phyloP scores from a whole-genome alignment of 1,140 invertebrate species.

The Drosophila leontia region DNA sequence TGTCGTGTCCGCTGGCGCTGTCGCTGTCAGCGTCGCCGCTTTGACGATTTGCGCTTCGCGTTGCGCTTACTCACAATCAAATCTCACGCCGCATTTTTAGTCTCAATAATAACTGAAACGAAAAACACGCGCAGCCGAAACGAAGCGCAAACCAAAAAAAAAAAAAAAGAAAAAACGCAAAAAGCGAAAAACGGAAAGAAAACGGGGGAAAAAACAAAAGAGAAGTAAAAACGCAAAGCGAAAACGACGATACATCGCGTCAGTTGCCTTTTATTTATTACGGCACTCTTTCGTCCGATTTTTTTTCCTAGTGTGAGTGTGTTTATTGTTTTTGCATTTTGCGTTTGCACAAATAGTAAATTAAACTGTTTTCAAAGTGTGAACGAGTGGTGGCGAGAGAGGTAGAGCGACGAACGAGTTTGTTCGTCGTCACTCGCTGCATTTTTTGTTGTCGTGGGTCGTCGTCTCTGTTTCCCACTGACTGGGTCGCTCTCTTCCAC shows the following conservation, averaged over 20 bases:
- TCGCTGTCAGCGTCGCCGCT: conserved; percentile 38
- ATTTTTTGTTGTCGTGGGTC: conserved; percentile 75
- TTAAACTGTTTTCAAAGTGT: conserved; percentile 52
- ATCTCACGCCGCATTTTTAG: conserved; percentile 85
- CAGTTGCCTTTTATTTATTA: conserved; percentile 67
- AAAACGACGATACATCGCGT: conserved; percentile 62
- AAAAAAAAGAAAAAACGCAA: conserved; percentile 29
- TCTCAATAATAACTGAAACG: conserved; percentile 84
- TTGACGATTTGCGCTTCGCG: conserved; percentile 62
- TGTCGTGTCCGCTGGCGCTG: conserved; percentile 28
- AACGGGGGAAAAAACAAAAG: conserved; percentile 23
- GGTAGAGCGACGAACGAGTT: too few species aligned
- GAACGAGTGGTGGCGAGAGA: conserved; percentile 37
- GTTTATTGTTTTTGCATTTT: conserved; percentile 58
- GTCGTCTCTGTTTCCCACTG: conserved; percentile 41
- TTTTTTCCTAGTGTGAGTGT: conserved; percentile 38
- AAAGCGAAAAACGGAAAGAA: conserved; percentile 17
- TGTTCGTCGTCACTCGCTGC: conserved; percentile 60
- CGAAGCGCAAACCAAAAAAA: conserved; percentile 65
- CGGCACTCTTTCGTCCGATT: conserved; percentile 38
- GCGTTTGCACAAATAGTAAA: conserved; percentile 57
- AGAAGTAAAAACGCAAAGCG: conserved; percentile 35
- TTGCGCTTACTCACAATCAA: conserved; percentile 84
- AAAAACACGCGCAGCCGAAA: conserved; percentile 78
- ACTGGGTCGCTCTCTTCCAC: conserved; percentile 38